Percentiles rank a stretch among this genome's conserved stretches.
These are phyloP conservation scores for Catagonus wagneri DNA, from an alignment of 2,113 vertebrate genomes.

Conservation along the genomic window DNA sequence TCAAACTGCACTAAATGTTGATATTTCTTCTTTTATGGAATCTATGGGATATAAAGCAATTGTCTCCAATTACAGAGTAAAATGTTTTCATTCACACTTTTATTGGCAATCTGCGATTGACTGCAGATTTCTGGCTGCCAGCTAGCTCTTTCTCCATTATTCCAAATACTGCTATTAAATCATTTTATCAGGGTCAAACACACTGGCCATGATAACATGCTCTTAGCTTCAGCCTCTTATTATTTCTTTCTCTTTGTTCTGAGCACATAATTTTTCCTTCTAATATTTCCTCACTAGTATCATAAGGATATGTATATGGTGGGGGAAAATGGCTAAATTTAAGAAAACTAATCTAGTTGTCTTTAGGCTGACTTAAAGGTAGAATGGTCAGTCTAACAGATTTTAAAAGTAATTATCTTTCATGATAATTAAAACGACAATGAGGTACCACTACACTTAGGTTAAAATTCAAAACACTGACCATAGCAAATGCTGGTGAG, in stretches of 20 bases:
- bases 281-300: background rate
- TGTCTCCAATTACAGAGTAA: background rate
- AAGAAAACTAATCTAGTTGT: background rate
- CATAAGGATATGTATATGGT: background rate
- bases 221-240: background rate
- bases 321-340: background rate
- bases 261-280: background rate
- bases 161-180: background rate
- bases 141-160: background rate
- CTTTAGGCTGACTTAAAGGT: background rate
- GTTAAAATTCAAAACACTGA: background rate
- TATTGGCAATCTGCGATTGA: background rate
- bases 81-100: slow-evolving; percentile 11
- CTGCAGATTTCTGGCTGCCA: background rate
- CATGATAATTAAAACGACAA: background rate
- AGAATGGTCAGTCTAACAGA: background rate
- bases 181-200: background rate
- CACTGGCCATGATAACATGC: background rate
- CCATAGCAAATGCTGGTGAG: background rate
- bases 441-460: background rate
- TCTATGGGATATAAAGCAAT: slow-evolving; percentile 5
- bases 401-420: background rate
- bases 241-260: slow-evolving; percentile 9
- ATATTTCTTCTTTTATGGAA: background rate
- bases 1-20: background rate